Percentiles rank a stretch among this genome's conserved stretches.
phyloP scores from a whole-genome alignment of 2,113 vertebrate genomes.

The Gnathonemus longibarbis region DNA sequence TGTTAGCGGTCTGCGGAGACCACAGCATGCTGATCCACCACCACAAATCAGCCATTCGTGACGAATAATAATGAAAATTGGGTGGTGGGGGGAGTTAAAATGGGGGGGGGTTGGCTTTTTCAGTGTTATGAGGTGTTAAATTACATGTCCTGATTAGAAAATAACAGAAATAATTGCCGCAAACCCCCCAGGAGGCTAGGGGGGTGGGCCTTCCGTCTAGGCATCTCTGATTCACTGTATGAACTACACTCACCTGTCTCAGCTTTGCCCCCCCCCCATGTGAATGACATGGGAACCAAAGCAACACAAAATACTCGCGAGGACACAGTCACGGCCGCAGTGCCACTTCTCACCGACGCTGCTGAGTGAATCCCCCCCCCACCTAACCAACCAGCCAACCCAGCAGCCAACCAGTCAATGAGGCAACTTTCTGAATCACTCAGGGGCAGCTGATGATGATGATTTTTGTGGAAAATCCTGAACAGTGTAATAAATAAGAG shows the following conservation, averaged over 20 bases:
- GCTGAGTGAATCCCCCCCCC: not conserved
- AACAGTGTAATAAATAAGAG: not conserved
- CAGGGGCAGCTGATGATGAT: not conserved
- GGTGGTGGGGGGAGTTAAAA: not conserved
- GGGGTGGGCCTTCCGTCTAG: too few relatives aligned
- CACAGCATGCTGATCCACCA: not conserved
- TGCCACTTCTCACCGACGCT: not conserved
- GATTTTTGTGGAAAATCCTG: not conserved
- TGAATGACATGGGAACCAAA: not conserved
- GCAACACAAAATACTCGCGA: not conserved
- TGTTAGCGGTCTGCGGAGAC: not conserved
- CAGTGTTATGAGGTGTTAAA: not conserved
- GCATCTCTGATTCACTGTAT: not conserved
- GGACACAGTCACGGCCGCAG: not conserved
- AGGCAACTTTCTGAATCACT: not conserved
- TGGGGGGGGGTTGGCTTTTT: not conserved
- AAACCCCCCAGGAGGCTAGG: not conserved
- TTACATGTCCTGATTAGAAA: not conserved
- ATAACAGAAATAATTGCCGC: not conserved
- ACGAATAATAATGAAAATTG: not conserved
- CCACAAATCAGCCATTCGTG: not conserved
- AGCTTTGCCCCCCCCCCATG: not conserved
- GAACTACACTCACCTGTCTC: not conserved
- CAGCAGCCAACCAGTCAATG: not conserved
- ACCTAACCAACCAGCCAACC: too few relatives aligned